These are phyloP conservation scores for Helleia helle DNA, from an alignment of 2,888 invertebrate genomes.

Conservation along the genomic window DNA sequence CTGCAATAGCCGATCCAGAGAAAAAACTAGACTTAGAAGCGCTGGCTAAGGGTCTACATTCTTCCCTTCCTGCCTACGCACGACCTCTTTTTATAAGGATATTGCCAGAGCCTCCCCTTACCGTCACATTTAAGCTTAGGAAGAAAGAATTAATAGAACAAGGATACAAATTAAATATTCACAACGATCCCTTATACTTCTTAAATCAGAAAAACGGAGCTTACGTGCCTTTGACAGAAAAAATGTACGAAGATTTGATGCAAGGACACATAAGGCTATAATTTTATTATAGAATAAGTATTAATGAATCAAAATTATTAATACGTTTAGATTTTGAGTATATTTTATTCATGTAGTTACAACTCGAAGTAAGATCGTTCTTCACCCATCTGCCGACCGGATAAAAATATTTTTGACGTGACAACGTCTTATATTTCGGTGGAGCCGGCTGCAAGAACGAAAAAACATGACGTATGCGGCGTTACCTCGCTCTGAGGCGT, in stretches of 20 bases:
- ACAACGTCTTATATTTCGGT: too few species aligned
- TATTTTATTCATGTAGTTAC: too few species aligned
- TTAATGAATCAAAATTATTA: background rate
- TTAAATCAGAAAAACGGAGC: constrained; percentile 54
- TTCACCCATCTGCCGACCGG: too few species aligned
- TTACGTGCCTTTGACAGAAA: constrained; percentile 58
- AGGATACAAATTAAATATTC: constrained; percentile 78
- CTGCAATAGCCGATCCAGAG: constrained; percentile 86
- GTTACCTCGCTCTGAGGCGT: too few species aligned
- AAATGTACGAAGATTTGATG: constrained; percentile 61
- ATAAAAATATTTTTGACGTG: too few species aligned
- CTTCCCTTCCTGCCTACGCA: constrained; percentile 87
- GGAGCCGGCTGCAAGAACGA: too few species aligned
- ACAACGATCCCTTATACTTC: constrained; percentile 83
- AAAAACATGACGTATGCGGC: too few species aligned
- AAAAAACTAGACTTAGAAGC: constrained; percentile 75
- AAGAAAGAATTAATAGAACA: constrained; percentile 90
- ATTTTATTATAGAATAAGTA: constrained; percentile 23
- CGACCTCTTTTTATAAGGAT: constrained; percentile 90
- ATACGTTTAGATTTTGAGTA: too few species aligned
- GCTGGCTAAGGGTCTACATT: constrained; percentile 41
- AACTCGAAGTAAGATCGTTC: too few species aligned
- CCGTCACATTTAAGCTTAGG: constrained; percentile 93
- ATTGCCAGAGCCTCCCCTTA: constrained; percentile 82
- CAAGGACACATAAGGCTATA: constrained; percentile 69